phyloP scores from a whole-genome alignment of 2,797 vertebrate species.

The Rhinichthys osculus region DNA sequence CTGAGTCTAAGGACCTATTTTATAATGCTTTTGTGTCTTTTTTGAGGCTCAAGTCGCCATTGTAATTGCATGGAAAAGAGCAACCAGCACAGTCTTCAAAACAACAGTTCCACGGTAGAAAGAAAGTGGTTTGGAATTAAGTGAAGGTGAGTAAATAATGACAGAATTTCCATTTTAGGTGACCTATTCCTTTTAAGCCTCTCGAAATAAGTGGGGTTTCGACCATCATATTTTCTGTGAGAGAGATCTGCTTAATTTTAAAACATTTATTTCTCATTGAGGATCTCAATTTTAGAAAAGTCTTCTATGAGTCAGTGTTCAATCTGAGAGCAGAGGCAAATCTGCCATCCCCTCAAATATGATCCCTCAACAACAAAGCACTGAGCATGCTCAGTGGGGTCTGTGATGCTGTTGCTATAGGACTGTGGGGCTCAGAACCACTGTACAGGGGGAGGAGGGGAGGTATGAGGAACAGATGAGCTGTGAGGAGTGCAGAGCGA shows the following conservation, averaged over 20 bases:
- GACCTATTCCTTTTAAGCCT: background rate
- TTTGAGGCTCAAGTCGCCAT: background rate
- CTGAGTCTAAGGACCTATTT: background rate
- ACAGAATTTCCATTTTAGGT: background rate
- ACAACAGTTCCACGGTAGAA: background rate
- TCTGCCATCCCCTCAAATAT: slow-evolving; percentile 50
- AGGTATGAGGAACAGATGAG: slow-evolving; percentile 30
- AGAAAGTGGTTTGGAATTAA: background rate
- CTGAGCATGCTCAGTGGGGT: slow-evolving; percentile 59
- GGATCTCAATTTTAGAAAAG: slow-evolving; percentile 27
- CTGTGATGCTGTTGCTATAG: slow-evolving; percentile 65
- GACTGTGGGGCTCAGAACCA: slow-evolving; percentile 49
- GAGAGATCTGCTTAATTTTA: background rate
- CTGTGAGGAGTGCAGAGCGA: slow-evolving; percentile 35
- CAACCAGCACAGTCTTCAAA: background rate
- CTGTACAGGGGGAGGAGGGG: slow-evolving; percentile 41
- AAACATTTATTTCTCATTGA: slow-evolving; percentile 6
- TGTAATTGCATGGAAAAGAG: background rate
- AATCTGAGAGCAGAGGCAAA: slow-evolving; percentile 47
- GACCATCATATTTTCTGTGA: background rate
- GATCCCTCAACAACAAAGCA: slow-evolving; percentile 59
- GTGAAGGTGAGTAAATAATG: background rate
- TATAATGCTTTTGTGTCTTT: background rate
- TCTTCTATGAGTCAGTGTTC: slow-evolving; percentile 50
- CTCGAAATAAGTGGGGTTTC: background rate